These are phyloP conservation scores for Bicyclus anynana DNA, from an alignment of 1,140 invertebrate species.

Conservation along the genomic window DNA sequence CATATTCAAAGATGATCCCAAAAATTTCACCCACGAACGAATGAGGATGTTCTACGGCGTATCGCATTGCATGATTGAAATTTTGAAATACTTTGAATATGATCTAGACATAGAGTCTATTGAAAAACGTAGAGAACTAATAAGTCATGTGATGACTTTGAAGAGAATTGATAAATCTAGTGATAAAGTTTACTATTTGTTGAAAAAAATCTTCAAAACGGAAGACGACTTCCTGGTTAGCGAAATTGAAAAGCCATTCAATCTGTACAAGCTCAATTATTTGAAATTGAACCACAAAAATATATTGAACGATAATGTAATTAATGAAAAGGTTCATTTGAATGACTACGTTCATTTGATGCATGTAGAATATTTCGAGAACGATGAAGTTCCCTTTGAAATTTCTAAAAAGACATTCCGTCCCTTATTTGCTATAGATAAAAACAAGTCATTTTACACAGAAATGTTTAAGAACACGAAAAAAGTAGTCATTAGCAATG, in stretches of 20 bases:
- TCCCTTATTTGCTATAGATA: slow-evolving; percentile 25
- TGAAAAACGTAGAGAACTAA: slow-evolving; percentile 30
- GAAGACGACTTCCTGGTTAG: slow-evolving; percentile 27
- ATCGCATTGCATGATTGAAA: slow-evolving; percentile 33
- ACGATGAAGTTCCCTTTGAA: slow-evolving; percentile 3
- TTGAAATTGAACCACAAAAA: slow-evolving; percentile 31
- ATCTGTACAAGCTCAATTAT: slow-evolving; percentile 33
- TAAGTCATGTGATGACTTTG: too few species aligned
- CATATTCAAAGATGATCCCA: slow-evolving; percentile 33
- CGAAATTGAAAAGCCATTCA: slow-evolving; percentile 30
- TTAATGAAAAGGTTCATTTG: slow-evolving; percentile 26
- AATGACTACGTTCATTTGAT: slow-evolving; percentile 31
- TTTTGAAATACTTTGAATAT: slow-evolving; percentile 29
- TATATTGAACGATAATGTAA: too few species aligned
- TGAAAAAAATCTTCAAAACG: slow-evolving; percentile 33
- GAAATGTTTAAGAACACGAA: slow-evolving; percentile 21
- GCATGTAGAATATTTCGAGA: slow-evolving; percentile 10
- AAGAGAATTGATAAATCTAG: slow-evolving; percentile 22
- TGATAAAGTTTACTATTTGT: slow-evolving; percentile 31
- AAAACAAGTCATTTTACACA: too few species aligned
- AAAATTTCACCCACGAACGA: slow-evolving; percentile 30
- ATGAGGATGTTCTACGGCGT: slow-evolving; percentile 29
- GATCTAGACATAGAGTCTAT: too few species aligned
- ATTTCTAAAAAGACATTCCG: slow-evolving; percentile 32
- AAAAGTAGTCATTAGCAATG: slow-evolving; percentile 28